Base-by-base conservation (phyloP, 2,113 vertebrate genomes). In the Gambusia affinis region DNA sequence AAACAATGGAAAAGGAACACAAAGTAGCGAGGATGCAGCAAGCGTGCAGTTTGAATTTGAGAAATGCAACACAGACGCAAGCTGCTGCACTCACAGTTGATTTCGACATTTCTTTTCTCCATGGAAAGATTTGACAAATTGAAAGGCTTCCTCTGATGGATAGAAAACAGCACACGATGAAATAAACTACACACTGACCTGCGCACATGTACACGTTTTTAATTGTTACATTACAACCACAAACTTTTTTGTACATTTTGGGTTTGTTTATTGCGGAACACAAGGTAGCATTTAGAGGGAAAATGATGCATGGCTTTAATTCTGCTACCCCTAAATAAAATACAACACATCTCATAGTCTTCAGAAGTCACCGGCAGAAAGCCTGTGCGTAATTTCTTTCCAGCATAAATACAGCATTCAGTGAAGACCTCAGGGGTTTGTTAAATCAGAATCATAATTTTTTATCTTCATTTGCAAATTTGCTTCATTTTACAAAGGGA, bases 1-100 rank as follows among this genome's bases (percentile, higher is more conserved):
- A 72, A 78, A 73, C 60, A 64, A 75, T 60, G 66, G 37, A n/a
- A 75, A 78, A 74, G 62, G 31, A 86, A 80, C 80, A 67, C 63
- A 64, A 61, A 54, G 74, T 79, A 73, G 78, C 72, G 86, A 65
- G 81, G 60, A 70, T 12, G 47, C 37, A 75, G 39, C 31, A 0
- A 29, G 12, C n/a, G 42, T 51, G 69, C 24, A 67, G 62, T 85
- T 78, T 87, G 76, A 80, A 31, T 76, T 64, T 70, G 63, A 66
- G 67, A 87, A 73, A 79, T 82, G 44, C 63, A 60, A 64, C 51
- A 39, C 17, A 73, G 42, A 69, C 8, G 71, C 72, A 82, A 68
- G 72, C 29, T 73, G 28, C 29, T 67, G 73, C 60, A 76, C 51
- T 75, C 31, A 24, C 12, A 37, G 33, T 5, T 60, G 60, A 70